phyloP scores from a whole-genome alignment of 2,888 invertebrate genomes.

The Stenurella melanura region DNA sequence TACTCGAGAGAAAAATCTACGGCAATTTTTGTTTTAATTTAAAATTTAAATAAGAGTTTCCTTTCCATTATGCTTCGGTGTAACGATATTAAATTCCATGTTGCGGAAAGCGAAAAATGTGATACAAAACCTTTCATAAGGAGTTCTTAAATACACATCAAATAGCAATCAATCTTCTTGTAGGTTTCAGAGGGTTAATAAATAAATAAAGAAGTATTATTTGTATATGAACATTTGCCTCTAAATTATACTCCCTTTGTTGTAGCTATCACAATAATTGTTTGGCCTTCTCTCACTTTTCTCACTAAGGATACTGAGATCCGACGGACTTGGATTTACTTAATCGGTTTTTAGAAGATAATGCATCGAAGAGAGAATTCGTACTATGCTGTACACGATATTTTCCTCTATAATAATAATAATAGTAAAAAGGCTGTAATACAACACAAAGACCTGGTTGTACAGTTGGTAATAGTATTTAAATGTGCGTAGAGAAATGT shows the following conservation, averaged over 20 bases:
- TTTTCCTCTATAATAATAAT: no score
- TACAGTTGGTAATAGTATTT: no score
- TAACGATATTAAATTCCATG: conserved; percentile 7
- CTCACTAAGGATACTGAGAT: background rate
- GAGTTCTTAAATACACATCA: conserved; percentile 7
- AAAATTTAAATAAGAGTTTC: background rate
- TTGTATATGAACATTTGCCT: background rate
- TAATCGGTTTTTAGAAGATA: background rate
- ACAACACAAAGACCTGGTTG: no score
- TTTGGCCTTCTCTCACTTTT: background rate
- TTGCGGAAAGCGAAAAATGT: background rate
- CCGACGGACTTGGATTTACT: background rate
- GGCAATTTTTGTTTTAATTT: conserved; percentile 3
- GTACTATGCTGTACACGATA: no score
- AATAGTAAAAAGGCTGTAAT: no score
- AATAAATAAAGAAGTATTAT: background rate
- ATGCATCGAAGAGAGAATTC: no score
- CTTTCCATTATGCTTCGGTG: background rate
- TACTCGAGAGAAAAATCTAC: background rate
- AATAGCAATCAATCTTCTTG: background rate
- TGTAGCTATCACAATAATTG: background rate
- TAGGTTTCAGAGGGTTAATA: conserved; percentile 1
- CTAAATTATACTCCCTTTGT: background rate
- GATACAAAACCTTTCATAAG: conserved; percentile 7
- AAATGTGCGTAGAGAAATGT: no score